Evolutionary conservation across 2,113 vertebrate species (phyloP).

Genomic region (Anguilla japonica): DNA sequence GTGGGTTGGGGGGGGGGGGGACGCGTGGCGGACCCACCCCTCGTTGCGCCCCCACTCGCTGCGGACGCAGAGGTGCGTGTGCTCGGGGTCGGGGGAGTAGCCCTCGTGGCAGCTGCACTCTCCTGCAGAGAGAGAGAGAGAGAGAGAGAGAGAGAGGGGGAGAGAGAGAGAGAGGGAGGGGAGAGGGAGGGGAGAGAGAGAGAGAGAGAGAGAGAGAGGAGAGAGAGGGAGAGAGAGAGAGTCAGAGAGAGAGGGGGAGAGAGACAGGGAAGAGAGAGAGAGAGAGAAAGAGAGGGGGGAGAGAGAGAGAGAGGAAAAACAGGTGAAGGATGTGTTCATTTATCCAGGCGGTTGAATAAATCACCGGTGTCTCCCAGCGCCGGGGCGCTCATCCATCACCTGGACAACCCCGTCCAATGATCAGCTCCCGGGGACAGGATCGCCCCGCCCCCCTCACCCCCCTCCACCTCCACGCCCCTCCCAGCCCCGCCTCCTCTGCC

Average conservation of each 20-base stretch:
- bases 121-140: conserved; percentile 64
- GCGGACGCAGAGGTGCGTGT: conserved; percentile 89
- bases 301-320: background rate
- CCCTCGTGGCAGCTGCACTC: conserved; percentile 97
- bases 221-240: too few relatives aligned
- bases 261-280: conserved; percentile 15
- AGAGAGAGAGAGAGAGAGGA: background rate
- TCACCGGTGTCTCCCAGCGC: conserved; percentile 2
- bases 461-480: background rate
- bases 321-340: conserved; percentile 44
- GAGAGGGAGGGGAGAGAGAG: too few relatives aligned
- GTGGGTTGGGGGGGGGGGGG: conserved; percentile 10
- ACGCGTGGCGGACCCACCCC: conserved; percentile 76
- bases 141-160: background rate
- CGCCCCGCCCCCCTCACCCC: background rate
- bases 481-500: background rate
- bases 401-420: conserved; percentile 31
- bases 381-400: conserved; percentile 38
- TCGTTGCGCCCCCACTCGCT: conserved; percentile 97
- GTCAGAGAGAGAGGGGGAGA: background rate
- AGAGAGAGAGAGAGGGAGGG: too few relatives aligned
- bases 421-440: conserved; percentile 27
- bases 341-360: conserved; percentile 33
- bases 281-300: background rate
- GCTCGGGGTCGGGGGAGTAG: conserved; percentile 85